Evolutionary conservation across 2,888 invertebrate genomes (phyloP), one percentile per base, ranked within the genome.

Genomic region (Eupithecia tripunctaria): DNA sequence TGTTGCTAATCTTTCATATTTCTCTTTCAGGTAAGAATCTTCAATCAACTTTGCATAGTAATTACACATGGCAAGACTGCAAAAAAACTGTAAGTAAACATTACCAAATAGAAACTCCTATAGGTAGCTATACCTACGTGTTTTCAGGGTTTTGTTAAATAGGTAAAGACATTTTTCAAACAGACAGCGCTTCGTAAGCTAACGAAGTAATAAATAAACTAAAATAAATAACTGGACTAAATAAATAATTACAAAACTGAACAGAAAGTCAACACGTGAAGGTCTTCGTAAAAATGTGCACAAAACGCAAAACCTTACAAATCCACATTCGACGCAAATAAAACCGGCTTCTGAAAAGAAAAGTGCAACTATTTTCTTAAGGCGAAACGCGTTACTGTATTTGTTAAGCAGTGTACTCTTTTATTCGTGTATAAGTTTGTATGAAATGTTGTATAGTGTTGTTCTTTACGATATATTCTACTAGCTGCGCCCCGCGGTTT

Each of bases 311-410:
- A 25, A 14, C 21, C 56, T 25, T 21, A 25, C 25, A 56, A 21
- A 10, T 51, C 47, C 25, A 56, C 56, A 56, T 56, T 25, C 12
- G 51, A 51, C 51, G 21, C 51, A 1, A 51, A 51, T 47, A 47
- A 51, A 51, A 51, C n/a, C 47, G 14, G 12, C 25, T 56, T 56
- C 25, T 56, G 56, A 56, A 25, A 56, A 56, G 56, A 56, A 56
- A 25, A 56, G 56, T 56, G 56, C 56, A 56, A 56, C 59, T 74
- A 72, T 72, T 74, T 73, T 71, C 73, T 70, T 75, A 70, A 66
- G 66, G 70, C 72, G 67, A 67, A 32, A 67, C 41, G 71, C 67
- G 32, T 51, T 29, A 38, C 51, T 41, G 47, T 68, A 68, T 72
- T 67, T 18, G 60, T 65, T 38, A 71, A 47, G 59, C 67, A 25